Evolutionary conservation across 2,888 invertebrate species (phyloP), one percentile per base, ranked within the genome.

Genomic region (Azorinus chamasolen): DNA sequence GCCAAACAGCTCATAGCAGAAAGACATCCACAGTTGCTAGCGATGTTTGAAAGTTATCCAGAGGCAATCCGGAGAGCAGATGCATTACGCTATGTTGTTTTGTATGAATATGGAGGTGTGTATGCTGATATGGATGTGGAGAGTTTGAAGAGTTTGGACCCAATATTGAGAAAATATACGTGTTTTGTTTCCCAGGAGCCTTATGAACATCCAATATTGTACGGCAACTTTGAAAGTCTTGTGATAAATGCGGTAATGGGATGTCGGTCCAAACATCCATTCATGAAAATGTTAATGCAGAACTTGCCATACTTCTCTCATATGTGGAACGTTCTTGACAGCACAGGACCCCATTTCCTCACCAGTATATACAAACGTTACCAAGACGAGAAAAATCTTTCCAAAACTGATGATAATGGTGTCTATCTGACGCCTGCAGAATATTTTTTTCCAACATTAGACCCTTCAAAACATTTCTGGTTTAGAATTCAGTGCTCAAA

Each of bases 91-190:
- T 92, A 92, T 80, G 83, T 92, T 41, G 82, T 91, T 20, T 78
- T 92, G 75, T 87, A 91, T 65, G 88, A 90, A 54, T 91, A 87
- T 83, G 92, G 92, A 24, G 92, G 92, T 4, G 81, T 91, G 0
- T 92, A 91, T 78, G 89, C 88, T 0, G 92, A 92, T 68, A 81
- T 92, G 83, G 92, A 92, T 57, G 84, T 91, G 80, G 91, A 92
- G 69, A 87, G 88, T 65, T 75, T 92, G 8, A 79, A 83, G 57
- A 84, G 89, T 10, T 43, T 92, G 12, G 87, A 89, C 53, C 89
- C 88, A 0, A 71, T 90, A 22, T 54, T 83, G 12, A 66, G 71
- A 24, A 88, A 89, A 69, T 89, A 89, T 78, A 62, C 84, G 0
- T 89, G 91, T 78, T 88, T 90, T 64, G 54, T 91, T 37, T 86